Conservation (phyloP, 2,888 invertebrate species). For the Acheta domesticus region DNA sequence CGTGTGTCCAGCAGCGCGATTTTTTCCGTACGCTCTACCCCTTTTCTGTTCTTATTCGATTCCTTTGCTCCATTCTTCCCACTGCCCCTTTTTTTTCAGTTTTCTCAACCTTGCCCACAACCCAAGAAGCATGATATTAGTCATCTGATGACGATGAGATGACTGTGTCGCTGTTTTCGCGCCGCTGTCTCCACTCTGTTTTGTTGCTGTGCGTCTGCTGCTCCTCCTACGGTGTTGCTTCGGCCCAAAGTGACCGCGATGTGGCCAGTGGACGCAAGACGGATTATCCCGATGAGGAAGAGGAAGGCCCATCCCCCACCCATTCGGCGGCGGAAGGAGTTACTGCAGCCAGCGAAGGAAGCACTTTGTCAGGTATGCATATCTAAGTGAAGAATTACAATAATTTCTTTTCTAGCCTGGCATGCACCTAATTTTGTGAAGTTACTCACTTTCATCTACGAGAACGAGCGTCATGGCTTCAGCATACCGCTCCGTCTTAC, state of each 20-base stretch:
- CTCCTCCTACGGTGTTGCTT: not conserved
- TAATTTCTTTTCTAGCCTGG: not conserved
- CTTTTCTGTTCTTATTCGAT: not conserved
- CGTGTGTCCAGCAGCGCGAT: not conserved
- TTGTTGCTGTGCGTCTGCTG: conserved; percentile 10
- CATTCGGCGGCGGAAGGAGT: not conserved
- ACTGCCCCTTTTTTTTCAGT: not conserved
- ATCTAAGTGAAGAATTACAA: not conserved
- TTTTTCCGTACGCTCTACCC: not conserved
- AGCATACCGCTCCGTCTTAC: too few species aligned
- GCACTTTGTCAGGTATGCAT: not conserved
- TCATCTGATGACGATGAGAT: conserved; percentile 18
- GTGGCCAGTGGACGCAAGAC: conserved; percentile 1
- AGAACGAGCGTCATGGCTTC: too few species aligned
- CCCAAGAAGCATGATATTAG: not conserved
- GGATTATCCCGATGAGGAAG: not conserved
- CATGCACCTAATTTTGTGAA: not conserved
- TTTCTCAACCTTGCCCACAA: not conserved
- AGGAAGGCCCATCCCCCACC: not conserved
- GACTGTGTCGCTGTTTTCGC: conserved; percentile 18
- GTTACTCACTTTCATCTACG: too few species aligned
- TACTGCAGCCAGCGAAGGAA: not conserved
- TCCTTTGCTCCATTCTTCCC: not conserved
- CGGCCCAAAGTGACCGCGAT: conserved; percentile 7
- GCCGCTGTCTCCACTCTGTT: conserved; percentile 18